phyloP scores from a whole-genome alignment of 92 coral and sea anemone species.

The Hydrozoanthus gracilis region DNA sequence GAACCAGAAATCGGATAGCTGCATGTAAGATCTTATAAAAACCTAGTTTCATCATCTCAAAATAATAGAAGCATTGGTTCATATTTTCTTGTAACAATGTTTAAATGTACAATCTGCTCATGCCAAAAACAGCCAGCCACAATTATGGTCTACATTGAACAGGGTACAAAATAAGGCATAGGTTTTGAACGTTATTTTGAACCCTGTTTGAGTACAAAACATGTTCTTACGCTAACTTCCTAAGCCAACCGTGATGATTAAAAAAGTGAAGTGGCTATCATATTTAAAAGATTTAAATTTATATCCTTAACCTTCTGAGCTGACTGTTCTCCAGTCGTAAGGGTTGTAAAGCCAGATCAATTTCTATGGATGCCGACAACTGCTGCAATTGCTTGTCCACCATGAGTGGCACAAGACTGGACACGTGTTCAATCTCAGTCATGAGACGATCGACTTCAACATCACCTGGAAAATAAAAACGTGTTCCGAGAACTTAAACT shows the following conservation, averaged over 20 bases:
- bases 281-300: neutral
- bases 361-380: conserved; percentile 45
- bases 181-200: too few species aligned
- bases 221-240: neutral
- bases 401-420: conserved; percentile 73
- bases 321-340: conserved; percentile 80
- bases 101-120: too few species aligned
- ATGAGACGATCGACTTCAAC: conserved; percentile 90
- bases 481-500: neutral
- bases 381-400: conserved; percentile 51
- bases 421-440: conserved; percentile 84
- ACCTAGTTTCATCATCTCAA: neutral
- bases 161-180: too few species aligned
- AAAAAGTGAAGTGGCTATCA: neutral
- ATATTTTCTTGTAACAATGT: too few species aligned
- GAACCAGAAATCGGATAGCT: too few species aligned
- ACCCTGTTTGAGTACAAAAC: neutral
- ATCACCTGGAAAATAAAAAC: conserved; percentile 63
- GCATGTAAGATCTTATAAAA: too few species aligned
- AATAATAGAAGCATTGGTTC: neutral
- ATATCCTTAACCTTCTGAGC: conserved; percentile 70
- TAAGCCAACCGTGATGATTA: neutral
- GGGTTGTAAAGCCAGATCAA: conserved; percentile 72
- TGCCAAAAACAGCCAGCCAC: too few species aligned
- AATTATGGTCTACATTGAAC: too few species aligned